phyloP scores from a whole-genome alignment of 2,888 invertebrate genomes.

The Diloba caeruleocephala region DNA sequence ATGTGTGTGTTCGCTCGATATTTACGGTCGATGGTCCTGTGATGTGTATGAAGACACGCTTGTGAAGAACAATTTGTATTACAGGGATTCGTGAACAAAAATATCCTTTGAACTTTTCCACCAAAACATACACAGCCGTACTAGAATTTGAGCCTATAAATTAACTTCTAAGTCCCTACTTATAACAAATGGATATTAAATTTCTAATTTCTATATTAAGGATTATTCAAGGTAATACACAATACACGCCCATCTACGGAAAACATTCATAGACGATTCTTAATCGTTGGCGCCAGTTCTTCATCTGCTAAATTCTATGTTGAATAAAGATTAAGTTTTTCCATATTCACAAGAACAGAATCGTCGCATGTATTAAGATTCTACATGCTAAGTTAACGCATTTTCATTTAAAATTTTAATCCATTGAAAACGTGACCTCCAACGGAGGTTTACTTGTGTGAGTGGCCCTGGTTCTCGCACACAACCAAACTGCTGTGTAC shows the following conservation, averaged over 20 bases:
- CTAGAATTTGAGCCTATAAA: not conserved
- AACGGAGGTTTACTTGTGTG: conserved; percentile 64
- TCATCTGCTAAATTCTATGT: too few species aligned
- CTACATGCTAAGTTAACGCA: conserved; percentile 18
- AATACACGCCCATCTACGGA: not conserved
- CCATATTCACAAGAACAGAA: conserved; percentile 21
- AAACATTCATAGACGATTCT: too few species aligned
- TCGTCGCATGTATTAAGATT: conserved; percentile 21
- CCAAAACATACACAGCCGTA: not conserved
- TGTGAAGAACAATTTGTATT: conserved; percentile 29
- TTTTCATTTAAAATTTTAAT: conserved; percentile 54
- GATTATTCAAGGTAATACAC: too few species aligned
- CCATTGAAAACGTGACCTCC: conserved; percentile 76
- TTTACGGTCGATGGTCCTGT: conserved; percentile 79
- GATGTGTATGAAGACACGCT: conserved; percentile 56
- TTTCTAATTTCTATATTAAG: too few species aligned
- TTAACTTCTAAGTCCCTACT: not conserved
- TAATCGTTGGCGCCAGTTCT: too few species aligned
- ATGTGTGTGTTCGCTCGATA: conserved; percentile 81
- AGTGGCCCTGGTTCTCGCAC: conserved; percentile 69
- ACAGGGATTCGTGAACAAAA: conserved; percentile 24
- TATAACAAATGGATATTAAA: too few species aligned
- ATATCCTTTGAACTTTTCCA: not conserved
- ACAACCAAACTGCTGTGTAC: conserved; percentile 69
- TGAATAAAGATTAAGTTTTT: not conserved